phyloP scores from a whole-genome alignment of 2,888 invertebrate genomes.

The Biston betularia region DNA sequence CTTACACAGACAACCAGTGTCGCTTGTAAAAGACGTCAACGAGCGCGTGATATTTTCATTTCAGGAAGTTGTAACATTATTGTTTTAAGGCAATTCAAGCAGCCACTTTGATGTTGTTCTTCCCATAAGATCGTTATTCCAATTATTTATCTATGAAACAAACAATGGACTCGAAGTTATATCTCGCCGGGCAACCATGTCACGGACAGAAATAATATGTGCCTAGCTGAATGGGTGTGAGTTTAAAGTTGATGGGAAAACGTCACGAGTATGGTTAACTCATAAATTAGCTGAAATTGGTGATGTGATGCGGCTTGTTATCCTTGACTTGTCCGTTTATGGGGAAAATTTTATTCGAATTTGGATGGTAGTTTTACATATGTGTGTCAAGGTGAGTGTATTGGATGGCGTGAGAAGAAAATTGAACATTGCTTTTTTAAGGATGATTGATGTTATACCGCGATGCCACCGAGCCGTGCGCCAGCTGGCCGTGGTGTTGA shows the following conservation, averaged over 20 bases:
- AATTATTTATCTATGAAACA: neutral
- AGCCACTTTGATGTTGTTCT: neutral
- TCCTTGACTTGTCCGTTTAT: slow-evolving; percentile 47
- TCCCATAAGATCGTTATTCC: neutral
- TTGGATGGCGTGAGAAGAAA: neutral
- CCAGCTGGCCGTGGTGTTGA: too few species aligned
- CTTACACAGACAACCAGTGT: neutral
- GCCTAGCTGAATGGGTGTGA: slow-evolving; percentile 39
- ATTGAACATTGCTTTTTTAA: neutral
- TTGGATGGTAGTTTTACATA: slow-evolving; percentile 29
- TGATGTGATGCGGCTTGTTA: slow-evolving; percentile 32
- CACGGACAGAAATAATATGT: slow-evolving; percentile 62
- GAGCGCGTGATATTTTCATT: slow-evolving; percentile 9
- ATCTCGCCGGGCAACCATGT: slow-evolving; percentile 57
- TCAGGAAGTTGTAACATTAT: neutral
- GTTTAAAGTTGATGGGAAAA: slow-evolving; percentile 48
- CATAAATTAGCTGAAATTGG: slow-evolving; percentile 33
- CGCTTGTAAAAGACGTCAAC: slow-evolving; percentile 39
- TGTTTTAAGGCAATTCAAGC: neutral
- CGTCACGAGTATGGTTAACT: slow-evolving; percentile 21
- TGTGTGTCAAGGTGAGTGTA: slow-evolving; percentile 39
- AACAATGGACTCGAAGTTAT: slow-evolving; percentile 33
- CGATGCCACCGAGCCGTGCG: too few species aligned
- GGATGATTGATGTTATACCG: too few species aligned
- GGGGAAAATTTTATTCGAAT: slow-evolving; percentile 34